Conservation (phyloP, 2,113 vertebrate species). For the Bos indicus region DNA sequence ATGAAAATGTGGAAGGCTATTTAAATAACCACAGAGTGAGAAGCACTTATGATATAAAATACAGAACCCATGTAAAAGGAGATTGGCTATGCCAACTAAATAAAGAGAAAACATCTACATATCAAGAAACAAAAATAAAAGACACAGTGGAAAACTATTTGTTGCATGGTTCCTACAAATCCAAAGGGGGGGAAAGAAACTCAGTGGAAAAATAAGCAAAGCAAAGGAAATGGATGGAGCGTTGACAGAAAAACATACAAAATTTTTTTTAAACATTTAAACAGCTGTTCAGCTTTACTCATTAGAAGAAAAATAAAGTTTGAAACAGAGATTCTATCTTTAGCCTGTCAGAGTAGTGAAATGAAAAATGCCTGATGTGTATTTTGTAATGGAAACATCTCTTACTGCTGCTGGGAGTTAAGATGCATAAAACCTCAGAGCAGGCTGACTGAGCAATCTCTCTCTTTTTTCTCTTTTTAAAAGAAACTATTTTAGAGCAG, state of each 20-base stretch:
- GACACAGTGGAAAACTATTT: background rate
- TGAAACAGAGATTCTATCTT: background rate
- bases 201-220: constrained; percentile 16
- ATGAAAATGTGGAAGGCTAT: background rate
- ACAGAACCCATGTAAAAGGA: background rate
- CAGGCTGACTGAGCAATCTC: background rate
- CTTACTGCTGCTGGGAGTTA: background rate
- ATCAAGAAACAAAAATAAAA: background rate
- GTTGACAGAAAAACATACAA: background rate
- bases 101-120: background rate
- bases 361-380: background rate
- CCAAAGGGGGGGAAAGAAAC: background rate
- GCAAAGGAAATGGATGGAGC: background rate
- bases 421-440: background rate
- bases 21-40: background rate
- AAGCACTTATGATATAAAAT: background rate
- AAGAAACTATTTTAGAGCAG: background rate
- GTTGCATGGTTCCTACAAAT: background rate
- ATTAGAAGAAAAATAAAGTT: background rate
- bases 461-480: background rate
- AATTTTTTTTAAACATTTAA: background rate
- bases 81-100: background rate
- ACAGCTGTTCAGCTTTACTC: background rate
- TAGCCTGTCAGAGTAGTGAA: background rate
- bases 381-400: background rate